Evolutionary conservation across 2,797 vertebrate species (phyloP), one percentile per base, ranked within the genome.

Genomic region (Scolopax bukidnonensis): DNA sequence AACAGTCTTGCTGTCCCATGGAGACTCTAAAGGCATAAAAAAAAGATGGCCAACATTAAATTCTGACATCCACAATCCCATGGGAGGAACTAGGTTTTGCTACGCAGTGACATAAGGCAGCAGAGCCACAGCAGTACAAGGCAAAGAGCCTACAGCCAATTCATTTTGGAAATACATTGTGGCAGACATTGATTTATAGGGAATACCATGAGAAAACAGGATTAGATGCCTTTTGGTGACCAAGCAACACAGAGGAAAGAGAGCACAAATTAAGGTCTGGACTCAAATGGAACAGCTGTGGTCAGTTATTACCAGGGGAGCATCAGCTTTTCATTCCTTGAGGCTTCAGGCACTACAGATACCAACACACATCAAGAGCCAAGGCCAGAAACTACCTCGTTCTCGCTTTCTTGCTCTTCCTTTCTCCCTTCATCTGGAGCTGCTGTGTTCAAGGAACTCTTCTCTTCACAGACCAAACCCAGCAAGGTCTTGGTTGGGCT

Each of bases 401-500:
- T 69, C 54, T 97, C 96, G 3, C 95, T 97, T 5, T 96, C 97
- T 2, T 96, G 96, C 50, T 98, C 98, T 40, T 98, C 97, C 0
- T 90, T 87, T 9, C 45, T 97, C 47, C 96, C 94, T 30, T 96
- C 94, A 8, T 97, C 97, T 18, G 97, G 95, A 41, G 86, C 96
- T 1, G 95, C 94, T 13, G 97, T 43, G 43, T 64, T 73, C 36
- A 97, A 74, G 18, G 96, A 97, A 9, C 95, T 95, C 69, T 94
- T 96, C 96, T 98, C 98, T 21, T 98, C 97, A 1, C 96, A 98
- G 64, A 95, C 78, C 59, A 95, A 95, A 74, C 96, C 97, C 83
- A 98, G 93, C 41, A 98, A 81, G 71, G 92, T 97, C 53, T 82
- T 96, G n/a, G 40, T 10, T 47, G 4, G 54, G 32, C 84, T 16